These are phyloP conservation scores for Lycia hirtaria DNA, from an alignment of 2,888 invertebrate genomes.

Conservation along the genomic window DNA sequence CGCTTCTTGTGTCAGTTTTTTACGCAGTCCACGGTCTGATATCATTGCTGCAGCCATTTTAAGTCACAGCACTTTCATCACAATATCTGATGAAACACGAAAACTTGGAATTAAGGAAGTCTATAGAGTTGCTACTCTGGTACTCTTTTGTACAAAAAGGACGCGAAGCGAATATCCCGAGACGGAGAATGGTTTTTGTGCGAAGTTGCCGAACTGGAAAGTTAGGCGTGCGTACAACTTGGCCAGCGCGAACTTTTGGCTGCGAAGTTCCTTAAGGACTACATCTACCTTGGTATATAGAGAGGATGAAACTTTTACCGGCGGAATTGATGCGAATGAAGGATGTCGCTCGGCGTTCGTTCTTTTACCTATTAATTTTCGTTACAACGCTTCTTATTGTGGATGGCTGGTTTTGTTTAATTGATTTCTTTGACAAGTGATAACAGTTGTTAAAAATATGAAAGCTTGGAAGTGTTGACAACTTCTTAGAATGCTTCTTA, in stretches of 20 bases:
- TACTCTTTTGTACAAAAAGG: conserved; percentile 50
- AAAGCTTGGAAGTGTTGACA: not conserved
- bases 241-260: conserved; percentile 71
- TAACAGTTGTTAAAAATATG: not conserved
- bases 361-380: conserved; percentile 33
- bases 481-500: not conserved
- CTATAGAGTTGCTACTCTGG: conserved; percentile 32
- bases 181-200: conserved; percentile 63
- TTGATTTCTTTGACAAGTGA: not conserved
- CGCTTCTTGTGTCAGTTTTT: conserved; percentile 80
- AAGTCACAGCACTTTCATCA: conserved; percentile 21
- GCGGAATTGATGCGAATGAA: conserved; percentile 40
- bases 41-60: conserved; percentile 86
- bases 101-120: conserved; percentile 16
- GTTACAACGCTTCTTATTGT: conserved; percentile 33
- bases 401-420: conserved; percentile 16
- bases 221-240: conserved; percentile 74
- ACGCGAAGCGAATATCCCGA: conserved; percentile 32
- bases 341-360: conserved; percentile 33
- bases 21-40: conserved; percentile 80
- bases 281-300: conserved; percentile 38
- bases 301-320: conserved; percentile 64
- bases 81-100: conserved; percentile 3
- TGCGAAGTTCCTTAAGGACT: conserved; percentile 74
- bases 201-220: conserved; percentile 70